A percentile compares a stretch with the other conserved stretches of the same genome.
Conservation (phyloP, 2,888 invertebrate species). For the Xanthia togata region DNA sequence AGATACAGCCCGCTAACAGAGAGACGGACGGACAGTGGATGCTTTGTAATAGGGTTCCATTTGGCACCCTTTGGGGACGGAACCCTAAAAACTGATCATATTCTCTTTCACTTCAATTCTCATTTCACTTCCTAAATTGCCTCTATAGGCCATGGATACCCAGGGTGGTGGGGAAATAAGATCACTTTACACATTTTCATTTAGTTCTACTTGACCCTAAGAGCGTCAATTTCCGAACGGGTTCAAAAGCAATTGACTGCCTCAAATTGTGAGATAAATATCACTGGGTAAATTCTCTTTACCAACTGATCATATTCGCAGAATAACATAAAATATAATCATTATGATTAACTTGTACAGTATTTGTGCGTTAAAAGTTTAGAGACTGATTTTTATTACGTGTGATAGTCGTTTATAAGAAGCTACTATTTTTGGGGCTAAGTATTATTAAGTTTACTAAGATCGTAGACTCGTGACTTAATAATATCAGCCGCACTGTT, state of each 20-base stretch:
- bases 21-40: too few relatives aligned
- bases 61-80: too few relatives aligned
- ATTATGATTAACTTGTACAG: too few relatives aligned
- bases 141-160: not conserved
- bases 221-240: slow-evolving; percentile 9
- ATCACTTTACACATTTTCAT: slow-evolving; percentile 7
- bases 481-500: too few relatives aligned
- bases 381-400: not conserved
- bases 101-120: too few relatives aligned
- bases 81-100: too few relatives aligned
- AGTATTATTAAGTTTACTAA: too few relatives aligned
- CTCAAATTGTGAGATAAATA: slow-evolving; percentile 33
- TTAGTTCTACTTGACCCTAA: slow-evolving; percentile 21
- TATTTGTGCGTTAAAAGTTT: not conserved
- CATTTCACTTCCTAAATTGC: not conserved
- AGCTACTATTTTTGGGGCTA: not conserved
- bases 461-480: too few relatives aligned
- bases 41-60: too few relatives aligned
- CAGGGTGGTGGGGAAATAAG: not conserved
- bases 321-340: too few relatives aligned
- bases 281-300: slow-evolving; percentile 19
- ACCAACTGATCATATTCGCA: slow-evolving; percentile 4
- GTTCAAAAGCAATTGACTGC: slow-evolving; percentile 19
- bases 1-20: too few relatives aligned
- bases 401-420: not conserved